Evolutionary conservation across 1,140 invertebrate species (phyloP), one percentile per base, ranked within the genome.

Genomic region (Cheumatopsyche charites): DNA sequence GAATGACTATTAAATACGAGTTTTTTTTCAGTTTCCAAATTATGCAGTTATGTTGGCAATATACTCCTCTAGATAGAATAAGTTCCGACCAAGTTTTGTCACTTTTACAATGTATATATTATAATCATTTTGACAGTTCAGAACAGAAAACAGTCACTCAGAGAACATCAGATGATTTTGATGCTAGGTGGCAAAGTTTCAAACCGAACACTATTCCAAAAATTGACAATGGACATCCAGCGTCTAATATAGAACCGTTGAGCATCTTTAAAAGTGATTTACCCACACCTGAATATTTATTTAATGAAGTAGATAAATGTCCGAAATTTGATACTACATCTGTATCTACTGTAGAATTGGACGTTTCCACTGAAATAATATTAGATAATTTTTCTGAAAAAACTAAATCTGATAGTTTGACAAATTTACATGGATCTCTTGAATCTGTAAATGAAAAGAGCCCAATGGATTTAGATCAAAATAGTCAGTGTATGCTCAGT

Each of bases 11-110:
- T n/a, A 45, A 45, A 45, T 11, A 45, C 9, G 43, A 11, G 9
- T 75, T 65, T 72, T 19, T 21, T 81, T 82, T 4, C 80, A 90
- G 89, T 73, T 90, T 88, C 77, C 84, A 87, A 80, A 81, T 91
- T 61, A 91, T 91, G 88, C 84, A 88, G 77, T 80, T 87, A 12
- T 91, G 90, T 78, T 91, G 89, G 89, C 81, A 83, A 58, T 63
- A 74, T 1, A 75, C 76, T 55, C 78, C 80, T 0, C 76, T 79
- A 58, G 43, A 73, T 70, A 72, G 83, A 77, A 78, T 83, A 70
- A 68, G 81, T 80, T 72, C 87, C 81, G 75, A 82, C 0, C 88
- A 89, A 80, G 84, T 90, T 12, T 80, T 87, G 45, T 79, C 84
- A 5, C 85, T 89, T 67, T 76, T 91, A 9, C 78, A 82, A n/a